Conservation (phyloP, 2,888 invertebrate genomes). For the Dicyrtoma fusca region DNA sequence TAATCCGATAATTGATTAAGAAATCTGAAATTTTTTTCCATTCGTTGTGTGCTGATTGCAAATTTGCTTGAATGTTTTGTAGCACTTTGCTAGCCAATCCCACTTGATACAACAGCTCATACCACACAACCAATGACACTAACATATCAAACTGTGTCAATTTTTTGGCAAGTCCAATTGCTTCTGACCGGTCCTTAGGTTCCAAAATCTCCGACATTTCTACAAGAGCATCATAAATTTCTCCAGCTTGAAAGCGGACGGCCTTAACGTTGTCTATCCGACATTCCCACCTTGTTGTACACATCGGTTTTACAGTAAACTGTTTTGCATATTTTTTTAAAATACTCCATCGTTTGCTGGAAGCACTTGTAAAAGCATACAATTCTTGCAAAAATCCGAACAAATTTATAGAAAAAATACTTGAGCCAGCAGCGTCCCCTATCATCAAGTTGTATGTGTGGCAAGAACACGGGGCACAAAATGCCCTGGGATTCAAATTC, state of each 20-base stretch:
- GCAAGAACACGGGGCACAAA: not conserved
- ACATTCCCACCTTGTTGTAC: not conserved
- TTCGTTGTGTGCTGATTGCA: not conserved
- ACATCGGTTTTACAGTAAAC: not conserved
- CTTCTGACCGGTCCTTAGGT: not conserved
- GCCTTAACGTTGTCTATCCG: not conserved
- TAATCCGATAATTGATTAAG: not conserved
- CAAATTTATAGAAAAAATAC: not conserved
- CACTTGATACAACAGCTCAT: not conserved
- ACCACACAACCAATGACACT: not conserved
- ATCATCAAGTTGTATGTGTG: not conserved
- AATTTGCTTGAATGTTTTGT: not conserved
- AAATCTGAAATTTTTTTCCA: not conserved
- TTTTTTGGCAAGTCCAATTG: not conserved
- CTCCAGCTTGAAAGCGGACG: not conserved
- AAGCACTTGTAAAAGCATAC: not conserved
- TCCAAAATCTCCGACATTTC: not conserved
- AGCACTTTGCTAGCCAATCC: not conserved
- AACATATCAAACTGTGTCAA: not conserved
- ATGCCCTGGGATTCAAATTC: not conserved
- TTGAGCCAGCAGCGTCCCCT: not conserved
- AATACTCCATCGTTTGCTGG: not conserved
- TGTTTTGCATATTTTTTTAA: not conserved
- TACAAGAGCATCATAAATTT: not conserved
- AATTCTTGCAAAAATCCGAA: slow-evolving; percentile 1